Conservation (phyloP, 92 coral and sea anemone genomes). For the Porites rus region DNA sequence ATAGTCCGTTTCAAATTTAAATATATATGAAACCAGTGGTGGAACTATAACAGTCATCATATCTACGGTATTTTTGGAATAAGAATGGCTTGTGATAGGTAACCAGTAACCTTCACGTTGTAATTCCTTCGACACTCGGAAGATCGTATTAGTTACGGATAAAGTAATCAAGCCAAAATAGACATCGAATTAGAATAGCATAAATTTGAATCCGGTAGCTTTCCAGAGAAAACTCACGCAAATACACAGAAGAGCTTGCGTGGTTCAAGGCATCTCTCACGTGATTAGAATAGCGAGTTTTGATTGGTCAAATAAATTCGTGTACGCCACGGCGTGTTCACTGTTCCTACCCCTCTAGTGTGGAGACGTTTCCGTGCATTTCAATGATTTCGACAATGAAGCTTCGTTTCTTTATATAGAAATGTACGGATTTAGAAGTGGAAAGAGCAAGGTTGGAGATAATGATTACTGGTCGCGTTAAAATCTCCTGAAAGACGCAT, state of each 20-base stretch:
- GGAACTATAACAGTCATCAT: background rate
- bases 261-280: slow-evolving; percentile 51
- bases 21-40: background rate
- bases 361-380: slow-evolving; percentile 71
- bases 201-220: background rate
- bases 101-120: background rate
- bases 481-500: slow-evolving; percentile 41
- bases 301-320: slow-evolving; percentile 62
- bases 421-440: slow-evolving; percentile 53
- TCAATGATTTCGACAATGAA: slow-evolving; percentile 86
- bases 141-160: background rate
- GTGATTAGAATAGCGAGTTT: slow-evolving; percentile 28
- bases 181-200: background rate
- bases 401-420: slow-evolving; percentile 51
- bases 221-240: slow-evolving; percentile 5
- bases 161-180: background rate
- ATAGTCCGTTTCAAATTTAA: background rate
- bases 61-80: too few species aligned
- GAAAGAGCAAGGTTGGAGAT: slow-evolving; percentile 53
- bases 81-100: too few species aligned
- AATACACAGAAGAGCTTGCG: slow-evolving; percentile 25
- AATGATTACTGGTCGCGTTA: slow-evolving; percentile 47
- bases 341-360: slow-evolving; percentile 91
- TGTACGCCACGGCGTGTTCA: slow-evolving; percentile 68
- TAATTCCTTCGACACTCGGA: background rate